Base-by-base conservation (phyloP, 2,888 invertebrate species). In the Stenodema calcarata region DNA sequence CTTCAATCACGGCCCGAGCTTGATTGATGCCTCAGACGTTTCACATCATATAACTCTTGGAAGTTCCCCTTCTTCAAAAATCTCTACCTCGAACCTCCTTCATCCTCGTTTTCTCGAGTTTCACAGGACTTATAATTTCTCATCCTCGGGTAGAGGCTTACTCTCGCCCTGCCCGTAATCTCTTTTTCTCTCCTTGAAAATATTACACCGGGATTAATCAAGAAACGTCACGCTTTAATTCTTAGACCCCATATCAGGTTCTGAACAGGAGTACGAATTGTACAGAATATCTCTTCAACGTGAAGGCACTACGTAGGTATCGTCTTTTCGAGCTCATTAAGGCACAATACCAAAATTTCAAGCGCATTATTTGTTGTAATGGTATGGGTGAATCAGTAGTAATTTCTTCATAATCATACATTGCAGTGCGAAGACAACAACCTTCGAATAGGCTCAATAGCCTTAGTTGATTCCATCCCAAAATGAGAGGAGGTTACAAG, bases 1-100 rank as follows among this genome's bases (percentile, higher is more conserved):
- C 80, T 80, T 80, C 80, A 80, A 80, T 80, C 80, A 80, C 50
- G 18, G 80, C 30, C 16, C 12, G 30, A 28, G 50, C 47, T 80
- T 80, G 80, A 80, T 80, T 30, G 80, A 80, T 80, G 80, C 80
- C 35, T 54, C 80, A 80, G 80, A 80, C 80, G 80, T 28, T 54
- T 54, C 80, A 27, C 80, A 80, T 80, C 80, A 50, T 27, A 62
- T 62, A 62, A 62, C 62, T 62, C 62, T 23, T 27, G 27, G 62
- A 18, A 35, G 35, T 35, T 47, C 16, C 27, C 62, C 47, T 54
- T 30, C 54, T 50, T 54, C 54, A 12, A 27, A 30, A 80, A 50
- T 54, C 27, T 35, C 35, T 42, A 42, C 78, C 78, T 27, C 12
- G 35, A 11, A 78, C 42, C 78, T 62, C 44, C 78, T 42, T 78